Evolutionary conservation across 92 coral and sea anemone genomes (phyloP), one percentile per base, ranked within the genome.

Genomic region (Bergia sp.): DNA sequence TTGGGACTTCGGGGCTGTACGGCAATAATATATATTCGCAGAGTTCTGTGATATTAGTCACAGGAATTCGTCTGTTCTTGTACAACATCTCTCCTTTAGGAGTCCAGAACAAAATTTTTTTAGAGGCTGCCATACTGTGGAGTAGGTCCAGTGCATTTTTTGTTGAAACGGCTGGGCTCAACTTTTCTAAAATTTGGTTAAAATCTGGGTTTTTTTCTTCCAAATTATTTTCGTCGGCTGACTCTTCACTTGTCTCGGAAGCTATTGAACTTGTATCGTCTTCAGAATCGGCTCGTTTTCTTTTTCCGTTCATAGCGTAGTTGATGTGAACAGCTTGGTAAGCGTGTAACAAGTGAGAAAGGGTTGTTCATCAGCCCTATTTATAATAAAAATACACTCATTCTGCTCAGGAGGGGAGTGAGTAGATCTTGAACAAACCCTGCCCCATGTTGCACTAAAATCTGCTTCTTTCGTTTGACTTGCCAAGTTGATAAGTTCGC

Each of bases 61-160:
- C 93, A 11, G 91, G 88, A 37, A 91, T 91, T 36, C 88, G 23
- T 37, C 88, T 91, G 45, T 83, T 66, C 36, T 88, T 74, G 37
- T 65, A 85, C n/a, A 2, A 91, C 47, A 44, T 44, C 47, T 44
- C 47, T 44, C 47, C 47, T 44, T n/a, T n/a, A 44, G 47, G 47
- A 44, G 47, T 44, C n/a, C 69, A 61, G 69, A 61, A 61, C 69
- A 61, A 61, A 61, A 61, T 61, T 61, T 61, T 61, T 61, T 61
- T 44, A 44, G 47, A 44, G 47, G 47, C 47, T 44, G 47, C 47
- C 47, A 44, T 44, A 44, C 47, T 44, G 69, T 61, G 69, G 69
- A 61, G 69, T 61, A 61, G 69, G 69, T 61, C 69, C 69, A 61
- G 69, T 61, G 69, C 69, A 61, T 61, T 61, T 61, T 61, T 61